Conservation (phyloP, 2,797 vertebrate genomes). For the Apogon talboti region DNA sequence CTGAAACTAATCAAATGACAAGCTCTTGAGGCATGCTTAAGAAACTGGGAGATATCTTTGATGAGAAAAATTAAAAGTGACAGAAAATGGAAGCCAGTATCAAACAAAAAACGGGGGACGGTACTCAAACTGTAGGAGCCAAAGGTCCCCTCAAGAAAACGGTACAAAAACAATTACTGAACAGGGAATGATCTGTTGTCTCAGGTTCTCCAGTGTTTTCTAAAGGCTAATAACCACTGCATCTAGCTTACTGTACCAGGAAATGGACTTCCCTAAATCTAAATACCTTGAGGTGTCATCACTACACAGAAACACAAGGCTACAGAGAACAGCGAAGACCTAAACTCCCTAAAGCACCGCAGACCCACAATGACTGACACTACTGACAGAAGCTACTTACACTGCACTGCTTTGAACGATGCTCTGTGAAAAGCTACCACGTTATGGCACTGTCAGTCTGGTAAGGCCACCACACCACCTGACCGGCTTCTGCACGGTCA, state of each 20-base stretch:
- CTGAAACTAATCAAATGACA: constrained; percentile 34
- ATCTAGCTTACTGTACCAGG: constrained; percentile 48
- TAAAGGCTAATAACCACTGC: constrained; percentile 51
- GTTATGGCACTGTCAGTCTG: constrained; percentile 55
- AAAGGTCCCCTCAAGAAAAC: constrained; percentile 33
- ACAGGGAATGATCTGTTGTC: constrained; percentile 51
- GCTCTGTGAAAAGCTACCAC: constrained; percentile 54
- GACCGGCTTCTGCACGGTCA: constrained; percentile 46
- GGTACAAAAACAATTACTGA: constrained; percentile 18
- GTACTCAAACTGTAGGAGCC: constrained; percentile 27
- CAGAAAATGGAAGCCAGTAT: constrained; percentile 22
- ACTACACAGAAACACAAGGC: constrained; percentile 69
- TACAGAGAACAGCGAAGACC: constrained; percentile 70
- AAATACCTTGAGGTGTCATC: constrained; percentile 57
- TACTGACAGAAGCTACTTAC: constrained; percentile 70
- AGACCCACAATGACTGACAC: constrained; percentile 57
- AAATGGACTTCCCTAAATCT: constrained; percentile 56
- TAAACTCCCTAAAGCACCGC: constrained; percentile 61
- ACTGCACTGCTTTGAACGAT: constrained; percentile 58
- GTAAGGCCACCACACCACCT: constrained; percentile 64
- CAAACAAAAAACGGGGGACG: constrained; percentile 40
- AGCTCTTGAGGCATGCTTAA: constrained; percentile 31
- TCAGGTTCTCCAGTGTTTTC: constrained; percentile 69
- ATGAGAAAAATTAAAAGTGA: constrained; percentile 28
- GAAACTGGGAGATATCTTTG: constrained; percentile 9